Conservation (phyloP, 2,113 vertebrate species). For the Tenrec ecaudatus region DNA sequence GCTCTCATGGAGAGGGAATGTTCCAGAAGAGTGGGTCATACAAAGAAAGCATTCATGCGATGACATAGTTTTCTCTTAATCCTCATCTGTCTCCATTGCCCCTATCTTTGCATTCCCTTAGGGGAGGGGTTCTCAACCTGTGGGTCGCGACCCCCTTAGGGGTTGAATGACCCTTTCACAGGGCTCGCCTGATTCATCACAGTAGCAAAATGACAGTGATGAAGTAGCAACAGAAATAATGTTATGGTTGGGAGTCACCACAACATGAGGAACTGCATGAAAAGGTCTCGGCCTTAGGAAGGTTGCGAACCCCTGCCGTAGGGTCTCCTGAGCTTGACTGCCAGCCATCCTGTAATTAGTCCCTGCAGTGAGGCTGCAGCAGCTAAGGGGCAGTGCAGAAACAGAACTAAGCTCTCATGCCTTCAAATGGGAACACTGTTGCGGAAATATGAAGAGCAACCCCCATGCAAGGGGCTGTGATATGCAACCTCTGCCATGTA, state of each 20-base stretch:
- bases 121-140: not conserved
- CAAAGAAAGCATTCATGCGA: slow-evolving; percentile 14
- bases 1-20: not conserved
- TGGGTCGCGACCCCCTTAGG: too few relatives aligned
- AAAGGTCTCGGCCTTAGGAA: too few relatives aligned
- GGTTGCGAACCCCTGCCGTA: not conserved
- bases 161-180: too few relatives aligned
- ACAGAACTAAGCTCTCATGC: not conserved
- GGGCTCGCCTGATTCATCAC: too few relatives aligned
- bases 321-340: not conserved
- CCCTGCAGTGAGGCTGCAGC: not conserved
- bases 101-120: not conserved
- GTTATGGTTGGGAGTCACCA: too few relatives aligned
- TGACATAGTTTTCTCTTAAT: not conserved
- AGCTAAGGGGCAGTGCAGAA: not conserved
- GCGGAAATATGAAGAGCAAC: not conserved
- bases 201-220: too few relatives aligned
- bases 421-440: not conserved
- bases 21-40: not conserved
- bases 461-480: too few relatives aligned
- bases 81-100: not conserved
- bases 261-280: too few relatives aligned
- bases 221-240: too few relatives aligned
- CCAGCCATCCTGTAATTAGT: not conserved
- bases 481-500: too few relatives aligned